A percentile compares a stretch with the other conserved stretches of the same genome.
Conservation (phyloP, 2,797 vertebrate species). For the Acridotheres tristis region DNA sequence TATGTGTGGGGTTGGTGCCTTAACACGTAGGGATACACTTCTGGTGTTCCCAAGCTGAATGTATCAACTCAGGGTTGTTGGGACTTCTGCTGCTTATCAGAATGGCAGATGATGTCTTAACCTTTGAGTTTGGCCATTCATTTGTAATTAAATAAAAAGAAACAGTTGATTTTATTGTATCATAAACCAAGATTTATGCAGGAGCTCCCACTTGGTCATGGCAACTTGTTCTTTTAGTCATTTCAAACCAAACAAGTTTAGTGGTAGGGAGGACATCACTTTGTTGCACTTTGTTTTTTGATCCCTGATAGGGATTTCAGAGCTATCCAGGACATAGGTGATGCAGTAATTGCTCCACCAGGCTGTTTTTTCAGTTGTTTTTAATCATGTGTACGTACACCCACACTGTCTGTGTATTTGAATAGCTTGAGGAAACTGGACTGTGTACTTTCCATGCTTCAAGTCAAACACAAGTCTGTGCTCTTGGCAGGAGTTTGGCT, state of each 20-base stretch:
- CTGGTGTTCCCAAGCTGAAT: background rate
- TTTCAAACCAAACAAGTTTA: background rate
- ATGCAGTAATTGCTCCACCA: background rate
- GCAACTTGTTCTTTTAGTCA: background rate
- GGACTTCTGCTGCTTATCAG: background rate
- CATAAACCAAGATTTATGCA: background rate
- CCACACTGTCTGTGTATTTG: background rate
- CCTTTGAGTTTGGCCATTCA: background rate
- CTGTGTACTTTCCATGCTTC: background rate
- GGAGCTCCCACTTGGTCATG: background rate
- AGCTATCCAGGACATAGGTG: background rate
- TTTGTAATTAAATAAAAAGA: background rate
- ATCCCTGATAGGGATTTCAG: background rate
- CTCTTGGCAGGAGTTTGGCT: conserved; percentile 37
- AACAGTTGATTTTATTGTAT: background rate
- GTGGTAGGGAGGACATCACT: background rate
- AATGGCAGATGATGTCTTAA: background rate
- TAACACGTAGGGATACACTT: background rate
- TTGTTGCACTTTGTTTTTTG: background rate
- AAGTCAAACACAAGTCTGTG: background rate
- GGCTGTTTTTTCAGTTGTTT: background rate
- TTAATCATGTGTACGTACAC: background rate
- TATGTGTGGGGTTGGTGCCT: background rate
- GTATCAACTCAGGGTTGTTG: background rate
- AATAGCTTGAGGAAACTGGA: conserved; percentile 6